Evolutionary conservation across 2,888 invertebrate species (phyloP).

Genomic region (Meiosimyza decipiens): DNA sequence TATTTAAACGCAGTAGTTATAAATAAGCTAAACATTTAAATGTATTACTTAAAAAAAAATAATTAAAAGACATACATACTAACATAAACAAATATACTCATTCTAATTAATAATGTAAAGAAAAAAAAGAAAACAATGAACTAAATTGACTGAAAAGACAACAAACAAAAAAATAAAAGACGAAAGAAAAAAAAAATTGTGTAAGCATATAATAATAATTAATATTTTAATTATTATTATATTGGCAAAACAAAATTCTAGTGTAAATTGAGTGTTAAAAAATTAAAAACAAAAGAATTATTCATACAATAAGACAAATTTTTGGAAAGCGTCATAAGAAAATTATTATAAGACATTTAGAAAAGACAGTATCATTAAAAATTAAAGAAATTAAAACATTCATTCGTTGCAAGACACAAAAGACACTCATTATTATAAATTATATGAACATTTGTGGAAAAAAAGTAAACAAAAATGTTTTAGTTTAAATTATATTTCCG

Average conservation of each 20-base stretch:
- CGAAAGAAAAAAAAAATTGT: conserved; percentile 20
- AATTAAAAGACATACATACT: conserved; percentile 27
- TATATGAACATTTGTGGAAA: conserved; percentile 27
- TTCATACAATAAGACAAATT: conserved; percentile 21
- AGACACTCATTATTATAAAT: conserved; percentile 19
- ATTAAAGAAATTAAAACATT: conserved; percentile 7
- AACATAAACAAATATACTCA: conserved; percentile 38
- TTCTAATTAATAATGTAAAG: conserved; percentile 38
- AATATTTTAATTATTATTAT: conserved; percentile 26
- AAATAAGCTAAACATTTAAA: conserved; percentile 26
- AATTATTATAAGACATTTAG: conserved; percentile 20
- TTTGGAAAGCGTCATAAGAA: conserved; percentile 30
- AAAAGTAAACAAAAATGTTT: conserved; percentile 43
- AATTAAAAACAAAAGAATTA: not conserved
- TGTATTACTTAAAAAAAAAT: conserved; percentile 16
- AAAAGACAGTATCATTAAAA: conserved; percentile 26
- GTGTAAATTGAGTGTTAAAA: conserved; percentile 36
- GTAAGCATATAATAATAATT: conserved; percentile 29
- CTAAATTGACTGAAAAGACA: conserved; percentile 39
- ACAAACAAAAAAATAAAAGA: conserved; percentile 15
- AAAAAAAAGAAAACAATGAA: conserved; percentile 33
- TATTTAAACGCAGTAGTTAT: not conserved
- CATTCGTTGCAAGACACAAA: conserved; percentile 23
- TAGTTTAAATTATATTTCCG: conserved; percentile 62
- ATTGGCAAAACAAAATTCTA: conserved; percentile 28